These are phyloP conservation scores for Chironex yamaguchii DNA, from an alignment of 30 jellyfish, hydroid and myxozoan species.

Conservation along the genomic window DNA sequence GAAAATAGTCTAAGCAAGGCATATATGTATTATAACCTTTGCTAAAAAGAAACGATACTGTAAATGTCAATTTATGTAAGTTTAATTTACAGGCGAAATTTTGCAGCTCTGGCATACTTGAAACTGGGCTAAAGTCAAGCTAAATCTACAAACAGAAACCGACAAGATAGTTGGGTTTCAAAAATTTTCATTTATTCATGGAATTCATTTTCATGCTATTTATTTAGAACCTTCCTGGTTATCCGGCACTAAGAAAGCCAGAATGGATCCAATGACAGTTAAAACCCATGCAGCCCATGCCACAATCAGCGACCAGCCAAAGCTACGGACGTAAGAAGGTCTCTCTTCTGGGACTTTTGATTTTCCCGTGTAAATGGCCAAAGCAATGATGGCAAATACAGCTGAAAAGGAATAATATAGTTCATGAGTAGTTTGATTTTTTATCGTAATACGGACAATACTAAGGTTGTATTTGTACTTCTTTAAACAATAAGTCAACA, in stretches of 20 bases:
- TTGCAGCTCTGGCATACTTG: too few relatives aligned
- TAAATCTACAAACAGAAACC: too few relatives aligned
- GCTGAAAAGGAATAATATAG: slow-evolving; percentile 50
- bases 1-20: too few relatives aligned
- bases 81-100: too few relatives aligned
- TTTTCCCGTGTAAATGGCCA: slow-evolving; percentile 86
- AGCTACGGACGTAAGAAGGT: slow-evolving; percentile 5
- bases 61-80: too few relatives aligned
- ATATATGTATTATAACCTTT: too few relatives aligned
- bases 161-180: too few relatives aligned
- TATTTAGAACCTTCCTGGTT: neutral
- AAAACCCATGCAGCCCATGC: slow-evolving; percentile 91
- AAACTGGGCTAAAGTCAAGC: too few relatives aligned
- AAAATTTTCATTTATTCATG: too few relatives aligned
- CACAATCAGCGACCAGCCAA: slow-evolving; percentile 79
- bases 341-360: slow-evolving; percentile 81
- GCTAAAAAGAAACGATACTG: too few relatives aligned
- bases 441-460: neutral
- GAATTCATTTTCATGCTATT: too few relatives aligned
- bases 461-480: neutral
- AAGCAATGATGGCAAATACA: slow-evolving; percentile 74
- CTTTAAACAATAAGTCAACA: too few relatives aligned
- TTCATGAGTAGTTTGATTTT: neutral
- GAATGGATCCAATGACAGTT: slow-evolving; percentile 63
- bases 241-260: slow-evolving; percentile 83